A percentile compares a stretch with the other conserved stretches of the same genome.
Evolutionary conservation across 2,113 vertebrate species (phyloP).

Genomic region (Chlamydotis undulata): DNA sequence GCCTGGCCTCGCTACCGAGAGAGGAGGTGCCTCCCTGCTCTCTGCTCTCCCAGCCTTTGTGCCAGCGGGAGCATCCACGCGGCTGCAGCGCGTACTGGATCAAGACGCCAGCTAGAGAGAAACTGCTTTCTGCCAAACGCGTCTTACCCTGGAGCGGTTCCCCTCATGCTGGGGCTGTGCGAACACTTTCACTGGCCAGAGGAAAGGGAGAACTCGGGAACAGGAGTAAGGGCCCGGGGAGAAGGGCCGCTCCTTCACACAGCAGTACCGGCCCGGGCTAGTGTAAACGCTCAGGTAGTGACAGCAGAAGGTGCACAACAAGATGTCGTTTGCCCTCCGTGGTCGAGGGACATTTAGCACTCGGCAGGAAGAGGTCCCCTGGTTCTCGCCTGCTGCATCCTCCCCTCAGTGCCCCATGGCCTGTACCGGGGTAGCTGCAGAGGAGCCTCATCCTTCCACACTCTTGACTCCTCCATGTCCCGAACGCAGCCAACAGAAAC

Average conservation of each 20-base stretch:
- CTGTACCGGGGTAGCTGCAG: constrained; percentile 4
- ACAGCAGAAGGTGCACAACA: background rate
- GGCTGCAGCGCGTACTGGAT: accelerated
- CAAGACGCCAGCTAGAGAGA: accelerated
- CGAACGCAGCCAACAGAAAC: background rate
- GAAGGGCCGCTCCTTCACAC: background rate
- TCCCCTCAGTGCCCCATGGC: accelerated
- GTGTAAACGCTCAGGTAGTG: background rate
- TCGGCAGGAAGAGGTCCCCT: background rate
- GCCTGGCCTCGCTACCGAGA: background rate
- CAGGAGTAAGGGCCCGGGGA: accelerated
- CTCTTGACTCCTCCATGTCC: background rate
- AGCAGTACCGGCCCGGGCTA: accelerated
- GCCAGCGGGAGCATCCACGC: accelerated
- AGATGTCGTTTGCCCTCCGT: accelerated
- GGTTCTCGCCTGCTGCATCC: background rate
- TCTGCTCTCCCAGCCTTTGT: background rate
- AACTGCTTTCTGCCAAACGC: background rate
- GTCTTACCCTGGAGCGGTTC: background rate
- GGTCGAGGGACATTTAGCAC: background rate
- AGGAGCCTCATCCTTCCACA: background rate
- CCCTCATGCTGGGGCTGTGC: background rate
- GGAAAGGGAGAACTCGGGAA: background rate
- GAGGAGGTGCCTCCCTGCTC: background rate
- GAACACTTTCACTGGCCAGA: background rate